Evolutionary conservation across 2,797 vertebrate genomes (phyloP).

Genomic region (Siniperca undulata): DNA sequence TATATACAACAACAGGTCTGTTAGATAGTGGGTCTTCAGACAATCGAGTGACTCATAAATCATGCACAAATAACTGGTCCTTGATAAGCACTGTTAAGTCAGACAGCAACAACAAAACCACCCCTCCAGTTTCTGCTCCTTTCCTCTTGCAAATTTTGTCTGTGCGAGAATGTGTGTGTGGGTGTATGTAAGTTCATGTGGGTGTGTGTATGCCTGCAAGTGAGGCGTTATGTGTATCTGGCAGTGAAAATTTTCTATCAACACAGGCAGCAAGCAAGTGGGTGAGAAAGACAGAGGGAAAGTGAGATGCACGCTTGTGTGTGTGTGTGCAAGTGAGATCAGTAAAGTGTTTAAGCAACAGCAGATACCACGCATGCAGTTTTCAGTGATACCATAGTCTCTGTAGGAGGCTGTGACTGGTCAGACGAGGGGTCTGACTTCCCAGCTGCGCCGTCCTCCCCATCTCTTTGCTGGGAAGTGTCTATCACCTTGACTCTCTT

Average conservation of each 20-base stretch:
- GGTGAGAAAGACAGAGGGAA: conserved; percentile 68
- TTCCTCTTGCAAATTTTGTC: conserved; percentile 59
- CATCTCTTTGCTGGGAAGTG: conserved; percentile 24
- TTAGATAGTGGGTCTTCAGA: conserved; percentile 41
- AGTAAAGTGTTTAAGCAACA: conserved; percentile 62
- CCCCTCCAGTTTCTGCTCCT: conserved; percentile 51
- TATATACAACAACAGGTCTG: conserved; percentile 38
- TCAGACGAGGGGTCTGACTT: conserved; percentile 51
- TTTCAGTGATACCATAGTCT: conserved; percentile 75
- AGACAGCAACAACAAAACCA: conserved; percentile 64
- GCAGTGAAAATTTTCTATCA: conserved; percentile 72
- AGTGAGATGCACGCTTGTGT: conserved; percentile 51
- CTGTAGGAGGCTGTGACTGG: conserved; percentile 61
- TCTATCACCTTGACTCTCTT: conserved; percentile 40
- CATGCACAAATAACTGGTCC: conserved; percentile 54
- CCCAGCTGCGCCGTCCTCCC: conserved; percentile 28
- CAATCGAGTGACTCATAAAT: conserved; percentile 61
- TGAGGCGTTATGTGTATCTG: conserved; percentile 62
- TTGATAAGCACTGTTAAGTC: conserved; percentile 57
- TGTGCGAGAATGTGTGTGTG: conserved; percentile 53
- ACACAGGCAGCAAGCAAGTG: conserved; percentile 69
- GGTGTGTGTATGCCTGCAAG: conserved; percentile 40
- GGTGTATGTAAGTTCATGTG: conserved; percentile 37
- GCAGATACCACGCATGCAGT: conserved; percentile 67
- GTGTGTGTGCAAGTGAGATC: conserved; percentile 46